Percentiles rank a stretch among this genome's conserved stretches.
These are phyloP conservation scores for Bovichtus diacanthus DNA, from an alignment of 2,797 vertebrate genomes.

Conservation along the genomic window DNA sequence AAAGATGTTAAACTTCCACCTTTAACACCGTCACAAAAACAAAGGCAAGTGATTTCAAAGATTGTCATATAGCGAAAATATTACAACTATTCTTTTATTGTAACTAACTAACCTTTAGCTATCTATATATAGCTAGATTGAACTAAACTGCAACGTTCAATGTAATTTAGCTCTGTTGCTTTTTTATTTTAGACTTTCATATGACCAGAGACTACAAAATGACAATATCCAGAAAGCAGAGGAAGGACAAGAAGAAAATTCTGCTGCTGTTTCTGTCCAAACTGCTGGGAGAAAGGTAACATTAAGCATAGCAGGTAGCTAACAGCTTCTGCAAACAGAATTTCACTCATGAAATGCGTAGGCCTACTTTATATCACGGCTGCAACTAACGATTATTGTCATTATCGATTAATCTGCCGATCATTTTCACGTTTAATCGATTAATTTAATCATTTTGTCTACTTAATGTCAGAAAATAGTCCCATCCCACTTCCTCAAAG, in stretches of 20 bases:
- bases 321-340: neutral
- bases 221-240: conserved; percentile 13
- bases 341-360: neutral
- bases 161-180: neutral
- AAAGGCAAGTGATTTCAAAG: conserved; percentile 51
- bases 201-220: conserved; percentile 2
- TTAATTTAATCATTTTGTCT: too few species aligned
- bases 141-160: neutral
- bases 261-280: conserved; percentile 16
- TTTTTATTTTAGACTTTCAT: conserved; percentile 6
- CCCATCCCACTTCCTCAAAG: too few species aligned
- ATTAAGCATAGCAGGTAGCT: neutral
- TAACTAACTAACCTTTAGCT: neutral
- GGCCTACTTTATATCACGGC: neutral
- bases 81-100: neutral
- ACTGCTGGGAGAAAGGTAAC: conserved; percentile 29
- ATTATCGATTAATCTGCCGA: too few species aligned
- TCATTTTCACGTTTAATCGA: too few species aligned
- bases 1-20: conserved; percentile 54
- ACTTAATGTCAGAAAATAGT: too few species aligned
- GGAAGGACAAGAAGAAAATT: neutral
- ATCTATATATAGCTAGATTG: neutral
- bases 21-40: conserved; percentile 40
- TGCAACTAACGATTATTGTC: too few species aligned
- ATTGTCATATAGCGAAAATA: neutral